These are phyloP conservation scores for Drosophila lacertosa DNA, from an alignment of 1,140 invertebrate species.

Conservation along the genomic window DNA sequence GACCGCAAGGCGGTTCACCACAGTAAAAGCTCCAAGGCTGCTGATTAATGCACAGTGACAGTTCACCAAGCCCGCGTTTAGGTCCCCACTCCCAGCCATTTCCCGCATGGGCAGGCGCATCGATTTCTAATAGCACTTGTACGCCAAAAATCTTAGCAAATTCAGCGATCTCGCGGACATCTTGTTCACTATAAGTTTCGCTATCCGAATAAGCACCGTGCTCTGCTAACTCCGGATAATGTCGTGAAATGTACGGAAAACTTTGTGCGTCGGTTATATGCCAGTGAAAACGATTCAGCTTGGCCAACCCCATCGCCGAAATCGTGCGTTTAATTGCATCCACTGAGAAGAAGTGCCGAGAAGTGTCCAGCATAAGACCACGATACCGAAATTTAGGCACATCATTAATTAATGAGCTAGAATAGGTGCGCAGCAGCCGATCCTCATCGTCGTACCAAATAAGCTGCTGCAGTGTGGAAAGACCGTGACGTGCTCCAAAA, in stretches of 20 bases:
- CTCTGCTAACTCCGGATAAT: conserved; percentile 89
- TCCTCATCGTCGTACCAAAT: conserved; percentile 90
- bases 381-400: conserved; percentile 87
- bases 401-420: conserved; percentile 86
- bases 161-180: conserved; percentile 88
- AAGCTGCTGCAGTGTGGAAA: conserved; percentile 92
- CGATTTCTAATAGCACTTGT: conserved; percentile 88
- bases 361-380: conserved; percentile 91
- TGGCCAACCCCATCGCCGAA: conserved; percentile 90
- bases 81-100: conserved; percentile 92
- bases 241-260: conserved; percentile 89
- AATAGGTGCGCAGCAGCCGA: conserved; percentile 86
- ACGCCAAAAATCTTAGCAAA: conserved; percentile 89
- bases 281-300: conserved; percentile 94
- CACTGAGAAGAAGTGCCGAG: conserved; percentile 90
- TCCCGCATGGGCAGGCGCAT: conserved; percentile 92
- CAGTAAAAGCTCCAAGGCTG: conserved; percentile 91
- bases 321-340: conserved; percentile 89
- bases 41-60: conserved; percentile 90
- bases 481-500: conserved; percentile 91
- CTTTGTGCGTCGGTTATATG: conserved; percentile 93
- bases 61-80: conserved; percentile 87
- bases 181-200: conserved; percentile 88
- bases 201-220: conserved; percentile 90
- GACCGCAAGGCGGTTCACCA: conserved; percentile 92